Base-by-base conservation (phyloP, 2,797 vertebrate genomes). In the Momotus momota region DNA sequence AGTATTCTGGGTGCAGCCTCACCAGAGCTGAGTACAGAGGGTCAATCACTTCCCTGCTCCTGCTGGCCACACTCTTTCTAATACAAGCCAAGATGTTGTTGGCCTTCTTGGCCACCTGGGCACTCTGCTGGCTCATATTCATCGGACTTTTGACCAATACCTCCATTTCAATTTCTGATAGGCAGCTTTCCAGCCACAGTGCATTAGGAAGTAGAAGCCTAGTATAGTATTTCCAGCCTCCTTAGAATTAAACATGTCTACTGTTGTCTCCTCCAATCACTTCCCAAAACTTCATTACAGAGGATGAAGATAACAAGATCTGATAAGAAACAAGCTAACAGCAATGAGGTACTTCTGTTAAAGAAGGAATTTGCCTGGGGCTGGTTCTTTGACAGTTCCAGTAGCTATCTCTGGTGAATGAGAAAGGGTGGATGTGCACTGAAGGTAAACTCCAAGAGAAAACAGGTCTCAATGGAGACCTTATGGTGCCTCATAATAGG, bases 81-180 rank as follows among this genome's bases (percentile, higher is more conserved):
- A 48, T 21, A 31, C 26, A 38, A 3, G 62, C 41, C 27, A 51
- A 45, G 35, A 51, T 51, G 31, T 23, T 3, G 0, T 16, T 66
- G 51, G n/a, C 33, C 21, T 8, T 26, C 41, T 23, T 41, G 52
- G 54, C 54, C 55, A 8, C 25, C 45, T 49, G 52, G 21, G 10
- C 22, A 22, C 22, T 9, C 33, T 38, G 19, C 33, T 9, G 64
- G 22, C 33, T n/a, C 18, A 12, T n/a, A 3, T 81, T 41, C 27
- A 40, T 23, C 3, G 0, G 1, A 8, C 29, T 58, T 23, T 48
- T 2, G 2, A 33, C 35, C 9, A 51, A 1, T 1, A 51, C 6
- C 3, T 25, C 29, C 46, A 51, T 26, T 25, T 35, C 25, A 26
- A 25, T 52, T 52, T 31, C n/a, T 5, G 10, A 10, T 10, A 2